These are phyloP conservation scores for Rhodeus uyekii DNA, from an alignment of 2,797 vertebrate species.

Conservation along the genomic window DNA sequence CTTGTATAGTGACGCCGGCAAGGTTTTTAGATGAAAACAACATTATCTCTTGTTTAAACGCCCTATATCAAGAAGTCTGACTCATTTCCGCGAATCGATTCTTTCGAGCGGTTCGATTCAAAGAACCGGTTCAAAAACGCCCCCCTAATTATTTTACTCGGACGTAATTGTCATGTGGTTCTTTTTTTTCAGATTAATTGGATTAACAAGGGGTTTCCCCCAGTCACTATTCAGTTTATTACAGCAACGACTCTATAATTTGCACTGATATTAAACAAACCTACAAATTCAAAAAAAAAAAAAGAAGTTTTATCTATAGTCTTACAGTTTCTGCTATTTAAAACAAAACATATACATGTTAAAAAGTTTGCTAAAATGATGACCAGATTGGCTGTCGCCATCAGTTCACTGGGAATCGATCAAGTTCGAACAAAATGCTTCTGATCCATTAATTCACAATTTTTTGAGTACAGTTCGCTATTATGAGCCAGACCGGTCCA, in stretches of 20 bases:
- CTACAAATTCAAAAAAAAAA: neutral
- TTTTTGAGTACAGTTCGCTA: too few relatives aligned
- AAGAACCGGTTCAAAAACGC: neutral
- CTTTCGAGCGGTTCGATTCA: neutral
- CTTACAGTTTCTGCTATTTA: neutral
- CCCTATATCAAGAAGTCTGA: neutral
- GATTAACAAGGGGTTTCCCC: neutral
- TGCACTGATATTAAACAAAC: neutral
- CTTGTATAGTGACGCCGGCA: neutral
- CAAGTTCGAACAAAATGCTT: neutral
- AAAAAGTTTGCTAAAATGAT: too few relatives aligned
- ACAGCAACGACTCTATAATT: neutral
- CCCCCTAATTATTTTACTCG: neutral
- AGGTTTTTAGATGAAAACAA: constrained; percentile 29
- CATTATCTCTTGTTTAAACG: neutral
- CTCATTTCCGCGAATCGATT: neutral
- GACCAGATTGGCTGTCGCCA: too few relatives aligned
- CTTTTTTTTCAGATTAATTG: neutral
- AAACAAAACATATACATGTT: neutral
- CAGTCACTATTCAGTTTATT: neutral
- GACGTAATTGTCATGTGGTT: too few relatives aligned
- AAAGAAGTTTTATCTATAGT: neutral
- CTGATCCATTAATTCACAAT: neutral
- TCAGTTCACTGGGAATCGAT: neutral
- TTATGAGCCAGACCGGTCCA: neutral